These are phyloP conservation scores for Nettapus auritus DNA, from an alignment of 2,113 vertebrate genomes.

Conservation along the genomic window DNA sequence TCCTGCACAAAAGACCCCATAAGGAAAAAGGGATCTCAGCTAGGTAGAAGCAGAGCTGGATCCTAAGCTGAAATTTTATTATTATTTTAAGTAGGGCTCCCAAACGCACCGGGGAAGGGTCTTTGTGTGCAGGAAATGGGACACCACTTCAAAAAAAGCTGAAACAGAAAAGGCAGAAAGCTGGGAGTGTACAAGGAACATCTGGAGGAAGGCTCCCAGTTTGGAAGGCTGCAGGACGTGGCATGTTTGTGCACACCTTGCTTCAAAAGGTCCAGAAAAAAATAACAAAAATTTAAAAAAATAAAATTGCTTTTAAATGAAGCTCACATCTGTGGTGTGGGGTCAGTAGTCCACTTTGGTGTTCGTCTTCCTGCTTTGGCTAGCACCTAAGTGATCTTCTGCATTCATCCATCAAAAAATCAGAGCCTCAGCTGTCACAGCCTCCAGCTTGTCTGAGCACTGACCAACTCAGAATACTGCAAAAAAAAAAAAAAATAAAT, in stretches of 20 bases:
- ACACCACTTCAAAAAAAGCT: constrained; percentile 35
- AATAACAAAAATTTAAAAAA: not conserved
- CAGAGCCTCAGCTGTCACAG: not conserved
- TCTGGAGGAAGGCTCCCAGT: constrained; percentile 30
- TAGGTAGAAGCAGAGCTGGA: not conserved
- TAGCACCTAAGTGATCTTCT: constrained; percentile 8
- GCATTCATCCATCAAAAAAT: not conserved
- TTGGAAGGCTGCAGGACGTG: constrained; percentile 44
- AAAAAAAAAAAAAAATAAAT: not conserved
- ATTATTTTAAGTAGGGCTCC: not conserved
- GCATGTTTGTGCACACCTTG: constrained; percentile 49
- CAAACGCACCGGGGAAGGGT: not conserved
- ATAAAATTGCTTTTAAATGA: not conserved
- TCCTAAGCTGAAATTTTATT: not conserved
- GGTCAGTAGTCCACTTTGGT: constrained; percentile 7
- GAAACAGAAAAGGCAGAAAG: not conserved
- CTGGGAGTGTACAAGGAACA: not conserved
- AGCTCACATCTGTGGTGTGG: not conserved
- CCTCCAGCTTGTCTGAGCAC: not conserved
- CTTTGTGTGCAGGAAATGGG: constrained; percentile 46
- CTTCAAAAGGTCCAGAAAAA: constrained; percentile 28
- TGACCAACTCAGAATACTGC: not conserved
- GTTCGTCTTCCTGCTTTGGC: not conserved
- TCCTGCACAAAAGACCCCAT: not conserved
- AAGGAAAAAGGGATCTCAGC: not conserved